These are phyloP conservation scores for Lethrus apterus DNA, from an alignment of 1,140 invertebrate genomes.

Conservation along the genomic window DNA sequence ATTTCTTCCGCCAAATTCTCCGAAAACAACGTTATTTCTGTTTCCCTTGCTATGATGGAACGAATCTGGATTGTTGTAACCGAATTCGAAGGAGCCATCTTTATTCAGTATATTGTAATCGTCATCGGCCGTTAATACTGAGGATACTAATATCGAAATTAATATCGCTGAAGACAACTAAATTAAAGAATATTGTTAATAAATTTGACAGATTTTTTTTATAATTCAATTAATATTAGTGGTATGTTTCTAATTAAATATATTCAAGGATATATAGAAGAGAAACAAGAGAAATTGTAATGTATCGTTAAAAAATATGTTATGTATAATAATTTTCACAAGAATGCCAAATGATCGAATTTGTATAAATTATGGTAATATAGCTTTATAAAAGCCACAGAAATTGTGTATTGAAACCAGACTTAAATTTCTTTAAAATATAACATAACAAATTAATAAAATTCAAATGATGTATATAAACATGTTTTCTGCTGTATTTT, in stretches of 20 bases:
- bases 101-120: slow-evolving; percentile 41
- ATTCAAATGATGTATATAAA: no score
- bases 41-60: slow-evolving; percentile 55
- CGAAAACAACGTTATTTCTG: slow-evolving; percentile 53
- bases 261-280: no score
- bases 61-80: slow-evolving; percentile 58
- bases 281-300: background rate
- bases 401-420: no score
- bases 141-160: background rate
- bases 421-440: no score
- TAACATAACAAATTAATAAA: no score
- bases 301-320: background rate
- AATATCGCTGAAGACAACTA: background rate
- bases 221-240: no score
- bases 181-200: background rate
- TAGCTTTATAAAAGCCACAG: no score
- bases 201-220: background rate
- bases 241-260: no score
- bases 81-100: slow-evolving; percentile 60
- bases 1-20: slow-evolving; percentile 56
- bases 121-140: slow-evolving; percentile 22
- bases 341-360: no score
- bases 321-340: no score
- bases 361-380: no score
- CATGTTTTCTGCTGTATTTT: no score